Evolutionary conservation across 2,888 invertebrate species (phyloP), one percentile per base, ranked within the genome.

Genomic region (Lycia hirtaria): DNA sequence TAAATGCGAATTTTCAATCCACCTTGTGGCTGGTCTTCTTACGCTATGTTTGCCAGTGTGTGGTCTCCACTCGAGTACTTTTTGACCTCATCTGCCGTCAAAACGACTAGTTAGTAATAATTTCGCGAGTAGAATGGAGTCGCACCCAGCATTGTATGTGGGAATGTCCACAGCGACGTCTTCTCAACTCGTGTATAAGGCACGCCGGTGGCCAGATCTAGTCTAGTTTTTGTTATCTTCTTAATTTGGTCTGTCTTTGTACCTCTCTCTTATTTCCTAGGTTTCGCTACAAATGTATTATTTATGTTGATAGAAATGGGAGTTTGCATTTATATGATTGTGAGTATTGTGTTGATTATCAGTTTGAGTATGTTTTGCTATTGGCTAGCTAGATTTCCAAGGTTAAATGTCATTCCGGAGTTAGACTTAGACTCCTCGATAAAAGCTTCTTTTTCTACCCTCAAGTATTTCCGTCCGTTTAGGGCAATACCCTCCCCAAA

Each of bases 131-230:
- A 20, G 73, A 76, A 56, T 86, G 87, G 80, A 72, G 26, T 78
- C 73, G 65, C 5, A 56, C 67, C 58, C 65, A 67, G 66, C 70
- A 72, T 73, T 83, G 57, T 44, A 58, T 88, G 88, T 88, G 88
- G 88, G 88, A 88, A 88, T 87, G 83, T 83, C 77, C 73, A 67
- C 62, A 52, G 72, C 67, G 69, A 76, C 80, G 73, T 81, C 84
- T 87, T 88, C 88, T 87, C 88, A 87, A 86, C 85, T 83, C 60
- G 83, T 81, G 79, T 73, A 77, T 80, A 76, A 76, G 64, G 76
- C 72, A 72, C 76, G 69, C 68, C 74, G 81, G 81, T 81, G 82
- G 83, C 72, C 78, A 73, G 65, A 50, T 69, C 68, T 72, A 67
- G 69, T 71, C 69, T 57, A 78, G 77, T 85, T 85, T 86, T 88